phyloP scores from a whole-genome alignment of 2,113 vertebrate genomes.

The Chiloscyllium plagiosum region DNA sequence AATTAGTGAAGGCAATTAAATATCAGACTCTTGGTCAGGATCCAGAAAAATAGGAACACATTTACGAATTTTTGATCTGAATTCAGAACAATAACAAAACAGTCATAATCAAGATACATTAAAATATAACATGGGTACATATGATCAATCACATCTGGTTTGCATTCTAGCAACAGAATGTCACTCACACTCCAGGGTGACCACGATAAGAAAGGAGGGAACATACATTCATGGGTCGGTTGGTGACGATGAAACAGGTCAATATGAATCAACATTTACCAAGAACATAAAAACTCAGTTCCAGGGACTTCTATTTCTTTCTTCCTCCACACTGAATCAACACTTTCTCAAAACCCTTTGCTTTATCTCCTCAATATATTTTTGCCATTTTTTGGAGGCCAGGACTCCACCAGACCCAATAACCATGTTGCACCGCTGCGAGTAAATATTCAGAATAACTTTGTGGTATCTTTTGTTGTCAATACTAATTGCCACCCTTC shows the following conservation, averaged over 20 bases:
- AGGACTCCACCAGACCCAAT: background rate
- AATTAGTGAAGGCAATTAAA: background rate
- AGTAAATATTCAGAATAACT: background rate
- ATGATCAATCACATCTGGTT: background rate
- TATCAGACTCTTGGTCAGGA: background rate
- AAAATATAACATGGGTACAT: background rate
- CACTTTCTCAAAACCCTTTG: background rate
- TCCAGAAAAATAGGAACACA: background rate
- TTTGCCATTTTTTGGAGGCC: background rate
- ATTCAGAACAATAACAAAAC: background rate
- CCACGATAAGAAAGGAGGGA: background rate
- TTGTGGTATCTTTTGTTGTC: background rate
- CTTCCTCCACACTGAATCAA: background rate
- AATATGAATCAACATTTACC: background rate
- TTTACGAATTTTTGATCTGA: background rate
- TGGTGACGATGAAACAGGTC: background rate
- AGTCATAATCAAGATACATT: background rate
- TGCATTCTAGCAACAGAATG: background rate
- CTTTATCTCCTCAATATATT: background rate
- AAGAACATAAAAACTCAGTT: background rate
- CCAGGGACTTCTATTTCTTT: background rate
- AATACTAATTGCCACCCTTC: background rate
- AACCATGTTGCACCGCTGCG: background rate
- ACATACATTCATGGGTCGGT: background rate
- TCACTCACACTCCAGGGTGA: background rate